Percentiles rank a stretch among this genome's conserved stretches.
Conservation (phyloP, 2,797 vertebrate genomes). For the Pangasius larnaudii region DNA sequence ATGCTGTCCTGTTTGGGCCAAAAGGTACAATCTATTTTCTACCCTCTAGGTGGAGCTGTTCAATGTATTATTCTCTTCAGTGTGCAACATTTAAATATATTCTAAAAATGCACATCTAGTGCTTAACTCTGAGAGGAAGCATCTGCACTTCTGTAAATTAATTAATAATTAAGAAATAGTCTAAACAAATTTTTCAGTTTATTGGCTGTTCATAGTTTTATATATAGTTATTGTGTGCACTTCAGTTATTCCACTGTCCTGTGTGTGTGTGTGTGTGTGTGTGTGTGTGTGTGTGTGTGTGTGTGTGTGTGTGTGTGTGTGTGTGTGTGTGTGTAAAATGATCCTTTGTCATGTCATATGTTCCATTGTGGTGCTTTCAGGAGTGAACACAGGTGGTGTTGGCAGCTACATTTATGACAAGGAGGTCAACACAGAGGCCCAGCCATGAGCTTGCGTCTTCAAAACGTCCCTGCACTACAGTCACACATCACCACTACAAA, state of each 20-base stretch:
- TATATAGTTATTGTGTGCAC: not conserved
- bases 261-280: not conserved
- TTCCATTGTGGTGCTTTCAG: conserved; percentile 69
- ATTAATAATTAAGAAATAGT: not conserved
- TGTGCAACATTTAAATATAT: not conserved
- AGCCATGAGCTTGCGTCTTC: conserved; percentile 77
- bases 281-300: not conserved
- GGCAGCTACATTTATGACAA: conserved; percentile 98
- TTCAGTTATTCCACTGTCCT: not conserved
- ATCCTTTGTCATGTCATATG: not conserved
- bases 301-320: not conserved
- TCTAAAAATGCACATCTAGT: not conserved
- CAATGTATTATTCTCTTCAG: conserved; percentile 49
- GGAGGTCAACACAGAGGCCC: conserved; percentile 86
- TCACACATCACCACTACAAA: conserved; percentile 55
- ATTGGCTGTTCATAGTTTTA: not conserved
- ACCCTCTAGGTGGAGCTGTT: conserved; percentile 77
- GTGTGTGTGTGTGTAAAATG: not conserved
- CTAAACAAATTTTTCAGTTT: not conserved
- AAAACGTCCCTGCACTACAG: conserved; percentile 42
- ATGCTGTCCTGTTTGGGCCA: conserved; percentile 89
- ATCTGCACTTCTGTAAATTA: not conserved
- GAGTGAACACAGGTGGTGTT: conserved; percentile 95
- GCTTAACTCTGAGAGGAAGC: not conserved
- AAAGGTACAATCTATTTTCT: conserved; percentile 81